Percentiles rank a stretch among this genome's conserved stretches.
phyloP scores from a whole-genome alignment of 2,797 vertebrate species.

The Gadopsis marmoratus region DNA sequence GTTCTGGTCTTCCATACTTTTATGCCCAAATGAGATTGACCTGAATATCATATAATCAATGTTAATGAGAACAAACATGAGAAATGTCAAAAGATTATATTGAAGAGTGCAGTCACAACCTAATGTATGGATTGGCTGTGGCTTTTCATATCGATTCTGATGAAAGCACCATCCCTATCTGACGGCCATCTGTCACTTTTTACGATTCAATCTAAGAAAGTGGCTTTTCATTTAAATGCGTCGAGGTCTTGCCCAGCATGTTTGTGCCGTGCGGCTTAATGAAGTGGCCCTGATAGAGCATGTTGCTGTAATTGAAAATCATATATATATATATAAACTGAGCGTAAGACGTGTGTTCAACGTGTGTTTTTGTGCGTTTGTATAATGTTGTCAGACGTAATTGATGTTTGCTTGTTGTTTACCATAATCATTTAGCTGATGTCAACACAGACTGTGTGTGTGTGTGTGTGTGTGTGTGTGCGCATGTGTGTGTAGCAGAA shows the following conservation, averaged over 20 bases:
- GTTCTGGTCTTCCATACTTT: too few relatives aligned
- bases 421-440: constrained; percentile 26
- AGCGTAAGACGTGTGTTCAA: constrained; percentile 15
- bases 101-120: constrained; percentile 6
- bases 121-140: constrained; percentile 42
- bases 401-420: constrained; percentile 48
- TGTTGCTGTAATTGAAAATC: constrained; percentile 30
- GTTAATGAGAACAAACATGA: constrained; percentile 17
- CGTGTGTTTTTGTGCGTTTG: constrained; percentile 10
- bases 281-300: constrained; percentile 1
- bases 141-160: constrained; percentile 59
- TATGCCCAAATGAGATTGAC: constrained; percentile 22
- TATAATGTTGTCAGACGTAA: constrained; percentile 22
- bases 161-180: constrained; percentile 41
- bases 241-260: constrained; percentile 24
- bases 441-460: constrained; percentile 22
- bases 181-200: constrained; percentile 56
- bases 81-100: constrained; percentile 34
- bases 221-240: constrained; percentile 53
- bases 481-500: constrained; percentile 14
- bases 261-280: constrained; percentile 14
- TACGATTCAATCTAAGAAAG: constrained; percentile 65
- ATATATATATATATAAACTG: constrained; percentile 2
- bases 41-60: constrained; percentile 20
- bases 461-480: constrained; percentile 11